Base-by-base conservation (phyloP, 2,888 invertebrate species). In the Pyrochroa serraticornis region DNA sequence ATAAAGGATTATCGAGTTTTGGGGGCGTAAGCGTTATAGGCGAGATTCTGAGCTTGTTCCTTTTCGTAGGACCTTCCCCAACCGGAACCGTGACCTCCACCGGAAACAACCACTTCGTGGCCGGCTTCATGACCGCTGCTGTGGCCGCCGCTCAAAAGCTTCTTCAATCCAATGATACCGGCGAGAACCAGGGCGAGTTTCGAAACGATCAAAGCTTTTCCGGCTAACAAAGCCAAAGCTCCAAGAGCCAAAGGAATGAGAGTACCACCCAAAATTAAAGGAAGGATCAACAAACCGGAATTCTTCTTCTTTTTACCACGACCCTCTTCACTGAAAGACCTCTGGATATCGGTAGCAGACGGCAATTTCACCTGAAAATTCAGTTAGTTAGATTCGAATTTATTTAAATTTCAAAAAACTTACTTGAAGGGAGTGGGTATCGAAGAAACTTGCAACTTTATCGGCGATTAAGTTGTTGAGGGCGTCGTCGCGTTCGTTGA, bases 81-180 rank as follows among this genome's bases (percentile, higher is more conserved):
- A 68, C 90, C 90, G 53, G 88, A 85, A 54, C 87, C 85, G 50
- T 85, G 87, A 41, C 80, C 80, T 7, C 80, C 79, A 44, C 87
- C 86, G 6, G 86, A 85, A 8, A 89, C 88, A 0, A 91, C 91
- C 57, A 78, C 78, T 69, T 89, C 89, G 69, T 89, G 88, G 9
- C 86, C 85, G 49, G 86, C 84, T 54, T 89, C 87, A 68, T 82
- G 81, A 7, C 85, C 84, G 6, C 77, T 75, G 5, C 79, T 77
- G 5, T 85, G 84, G 32, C 84, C 84, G 1, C 88, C 84, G 13
- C 89, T 87, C 41, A 92, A 81, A 31, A 93, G 84, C 72, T 93
- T 93, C 83, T 92, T 93, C 77, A 93, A 81, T 2, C 92, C 93
- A 66, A 93, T 91, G 69, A 93, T 92, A 65, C 89, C 90, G 57